Percentiles rank a stretch among this genome's conserved stretches.
Evolutionary conservation across 1,140 invertebrate genomes (phyloP).

Genomic region (Venustaconcha ellipsiformis): DNA sequence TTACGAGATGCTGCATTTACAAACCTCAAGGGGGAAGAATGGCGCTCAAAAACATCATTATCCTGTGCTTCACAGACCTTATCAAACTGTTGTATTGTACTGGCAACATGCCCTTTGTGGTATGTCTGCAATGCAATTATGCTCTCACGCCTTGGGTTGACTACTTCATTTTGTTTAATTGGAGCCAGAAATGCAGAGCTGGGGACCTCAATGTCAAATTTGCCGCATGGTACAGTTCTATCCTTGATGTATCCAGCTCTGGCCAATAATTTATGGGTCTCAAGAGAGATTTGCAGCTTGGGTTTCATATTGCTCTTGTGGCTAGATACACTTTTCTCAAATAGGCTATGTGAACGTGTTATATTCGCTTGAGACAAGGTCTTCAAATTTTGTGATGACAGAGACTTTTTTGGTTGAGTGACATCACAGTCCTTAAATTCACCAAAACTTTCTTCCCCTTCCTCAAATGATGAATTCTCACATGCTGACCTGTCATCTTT

Average conservation of each 20-base stretch:
- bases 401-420: background rate
- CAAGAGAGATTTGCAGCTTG: conserved; percentile 55
- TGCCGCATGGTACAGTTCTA: conserved; percentile 17
- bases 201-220: conserved; percentile 22
- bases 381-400: conserved; percentile 2
- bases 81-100: conserved; percentile 49
- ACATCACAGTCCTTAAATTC: too few relatives aligned
- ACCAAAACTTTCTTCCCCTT: background rate
- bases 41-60: conserved; percentile 30
- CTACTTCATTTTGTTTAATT: conserved; percentile 48
- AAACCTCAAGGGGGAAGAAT: conserved; percentile 48
- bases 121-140: conserved; percentile 49
- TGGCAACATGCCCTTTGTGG: conserved; percentile 47
- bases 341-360: conserved; percentile 50
- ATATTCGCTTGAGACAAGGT: conserved; percentile 17
- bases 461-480: background rate
- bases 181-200: conserved; percentile 30
- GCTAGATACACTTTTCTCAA: conserved; percentile 26
- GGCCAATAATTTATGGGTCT: conserved; percentile 58
- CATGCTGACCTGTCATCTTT: too few relatives aligned
- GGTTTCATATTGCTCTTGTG: conserved; percentile 53
- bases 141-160: conserved; percentile 55
- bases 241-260: conserved; percentile 55
- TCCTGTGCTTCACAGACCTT: conserved; percentile 16
- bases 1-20: conserved; percentile 44